Conservation (phyloP, 2,888 invertebrate species). For the Drepanosiphum platanoidis region DNA sequence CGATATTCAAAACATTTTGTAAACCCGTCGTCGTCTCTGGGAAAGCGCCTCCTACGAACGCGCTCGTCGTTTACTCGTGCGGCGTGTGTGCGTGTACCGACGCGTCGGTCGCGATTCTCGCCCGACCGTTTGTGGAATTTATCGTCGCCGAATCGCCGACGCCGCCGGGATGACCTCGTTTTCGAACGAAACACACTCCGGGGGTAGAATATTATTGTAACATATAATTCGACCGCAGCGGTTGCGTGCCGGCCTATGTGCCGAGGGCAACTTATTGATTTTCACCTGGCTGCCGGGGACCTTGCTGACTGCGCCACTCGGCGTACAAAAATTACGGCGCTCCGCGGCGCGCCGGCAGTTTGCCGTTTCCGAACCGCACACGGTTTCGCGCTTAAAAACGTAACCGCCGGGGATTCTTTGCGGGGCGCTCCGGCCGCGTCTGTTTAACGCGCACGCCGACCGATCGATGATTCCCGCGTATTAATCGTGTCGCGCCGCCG, state of each 20-base stretch:
- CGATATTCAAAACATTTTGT: no score
- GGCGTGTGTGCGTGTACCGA: neutral
- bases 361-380: conserved; percentile 36
- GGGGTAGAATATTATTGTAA: conserved; percentile 55
- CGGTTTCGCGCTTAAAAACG: neutral
- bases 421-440: neutral
- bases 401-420: neutral
- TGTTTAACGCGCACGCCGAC: neutral
- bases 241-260: conserved; percentile 58
- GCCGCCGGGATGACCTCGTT: conserved; percentile 43
- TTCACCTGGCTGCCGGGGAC: conserved; percentile 59
- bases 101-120: neutral
- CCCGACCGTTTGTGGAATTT: neutral
- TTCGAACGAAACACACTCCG: conserved; percentile 28
- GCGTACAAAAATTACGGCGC: conserved; percentile 36
- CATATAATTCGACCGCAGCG: conserved; percentile 56
- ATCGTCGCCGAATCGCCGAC: neutral
- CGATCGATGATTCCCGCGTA: neutral
- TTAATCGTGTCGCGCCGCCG: no score
- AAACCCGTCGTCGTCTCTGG: no score
- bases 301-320: conserved; percentile 44
- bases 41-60: no score
- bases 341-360: conserved; percentile 14
- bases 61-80: no score
- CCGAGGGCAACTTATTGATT: conserved; percentile 62